Evolutionary conservation across 1,140 invertebrate genomes (phyloP), one percentile per base, ranked within the genome.

Genomic region (Cotesia chilonis): DNA sequence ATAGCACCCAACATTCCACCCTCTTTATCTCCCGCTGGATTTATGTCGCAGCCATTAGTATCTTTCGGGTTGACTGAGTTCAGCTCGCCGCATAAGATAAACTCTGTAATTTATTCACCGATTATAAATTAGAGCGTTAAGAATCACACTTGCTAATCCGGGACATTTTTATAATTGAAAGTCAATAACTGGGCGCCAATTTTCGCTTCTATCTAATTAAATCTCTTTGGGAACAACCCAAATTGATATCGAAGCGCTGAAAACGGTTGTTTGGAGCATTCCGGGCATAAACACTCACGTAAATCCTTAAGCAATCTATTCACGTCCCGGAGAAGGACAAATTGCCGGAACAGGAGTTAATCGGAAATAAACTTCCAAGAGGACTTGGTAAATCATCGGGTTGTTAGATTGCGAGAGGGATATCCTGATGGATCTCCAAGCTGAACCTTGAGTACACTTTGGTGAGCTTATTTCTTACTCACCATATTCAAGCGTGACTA

Each of bases 41-140:
- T 54, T 68, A 51, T 35, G 37, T 68, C 41, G n/a, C 17, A 35
- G 28, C 47, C 71, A 73, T 73, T 73, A 72, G 65, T 65, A 47
- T 60, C 71, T 66, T 60, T 60, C 37, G 9, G 47, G 10, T 38
- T 57, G 41, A 28, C 7, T n/a, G 54, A 17, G 17, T 55, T 55
- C n/a, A 17, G 17, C n/a, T 55, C n/a, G n/a, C 17, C n/a, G 17
- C n/a, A 55, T 55, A 55, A 20, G 51, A 67, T 68, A 41, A 60
- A 17, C 10, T n/a, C 6, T 12, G 4, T 4, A 63, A 10, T 63
- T 37, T 28, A 63, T 37, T 38, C 36, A 4, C 12, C 35, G 55
- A 38, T 17, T 63, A 6, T 63, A 28, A 59, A 59, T 59, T 28
- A 28, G 57, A 28, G 7, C 17, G 5, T 20, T 20, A 20, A 20